These are phyloP conservation scores for Danionella cerebrum DNA, from an alignment of 2,113 vertebrate genomes.

Conservation along the genomic window DNA sequence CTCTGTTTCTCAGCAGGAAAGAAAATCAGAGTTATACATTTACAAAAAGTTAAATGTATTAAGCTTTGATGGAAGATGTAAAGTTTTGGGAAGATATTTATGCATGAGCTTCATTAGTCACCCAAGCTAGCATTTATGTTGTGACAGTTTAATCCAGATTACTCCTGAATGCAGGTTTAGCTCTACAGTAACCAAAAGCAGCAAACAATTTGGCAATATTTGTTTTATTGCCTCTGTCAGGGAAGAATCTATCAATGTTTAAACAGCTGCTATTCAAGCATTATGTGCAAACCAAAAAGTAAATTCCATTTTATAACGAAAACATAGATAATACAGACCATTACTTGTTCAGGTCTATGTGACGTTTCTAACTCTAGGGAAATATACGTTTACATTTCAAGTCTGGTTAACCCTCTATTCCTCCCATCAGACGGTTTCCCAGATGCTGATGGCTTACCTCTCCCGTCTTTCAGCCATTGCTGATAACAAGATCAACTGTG, in stretches of 20 bases:
- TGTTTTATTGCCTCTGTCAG: too few species aligned
- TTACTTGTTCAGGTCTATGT: background rate
- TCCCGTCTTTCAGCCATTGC: slow-evolving; percentile 89
- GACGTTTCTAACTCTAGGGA: background rate
- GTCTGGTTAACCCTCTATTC: background rate
- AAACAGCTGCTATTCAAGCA: too few species aligned
- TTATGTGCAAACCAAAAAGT: background rate
- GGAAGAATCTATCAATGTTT: too few species aligned
- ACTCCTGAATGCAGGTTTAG: background rate
- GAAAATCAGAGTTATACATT: background rate
- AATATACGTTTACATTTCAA: background rate
- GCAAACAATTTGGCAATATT: background rate
- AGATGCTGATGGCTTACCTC: slow-evolving; percentile 96
- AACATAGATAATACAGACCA: background rate
- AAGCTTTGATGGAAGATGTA: background rate
- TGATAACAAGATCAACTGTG: slow-evolving; percentile 98
- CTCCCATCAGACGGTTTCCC: slow-evolving; percentile 77
- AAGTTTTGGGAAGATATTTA: background rate
- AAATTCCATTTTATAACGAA: background rate
- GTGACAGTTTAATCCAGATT: slow-evolving; percentile 16
- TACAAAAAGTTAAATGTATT: background rate
- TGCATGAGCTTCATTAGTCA: slow-evolving; percentile 4
- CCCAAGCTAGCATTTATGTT: slow-evolving; percentile 19
- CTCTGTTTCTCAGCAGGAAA: background rate
- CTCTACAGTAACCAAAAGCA: background rate